Percentiles rank a stretch among this genome's conserved stretches.
Evolutionary conservation across 2,888 invertebrate genomes (phyloP).

Genomic region (Aleiodes testaceus): DNA sequence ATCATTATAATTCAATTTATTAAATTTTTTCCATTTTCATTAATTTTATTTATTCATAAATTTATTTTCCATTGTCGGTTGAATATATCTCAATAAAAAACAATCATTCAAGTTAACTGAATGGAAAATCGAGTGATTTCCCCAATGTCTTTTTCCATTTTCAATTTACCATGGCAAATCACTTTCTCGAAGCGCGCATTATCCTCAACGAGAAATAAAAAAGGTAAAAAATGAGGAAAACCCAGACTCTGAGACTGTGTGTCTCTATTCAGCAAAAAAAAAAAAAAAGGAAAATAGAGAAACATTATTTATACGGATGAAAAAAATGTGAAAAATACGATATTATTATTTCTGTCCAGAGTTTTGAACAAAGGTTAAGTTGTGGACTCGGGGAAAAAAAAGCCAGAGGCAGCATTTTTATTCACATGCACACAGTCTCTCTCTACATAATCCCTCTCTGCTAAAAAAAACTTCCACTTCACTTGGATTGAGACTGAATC

Average conservation of each 20-base stretch:
- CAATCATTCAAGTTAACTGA: constrained; percentile 48
- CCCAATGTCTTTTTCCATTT: constrained; percentile 49
- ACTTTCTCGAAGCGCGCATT: no score
- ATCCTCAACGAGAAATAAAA: no score
- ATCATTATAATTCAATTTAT: no score
- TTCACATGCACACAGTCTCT: constrained; percentile 7
- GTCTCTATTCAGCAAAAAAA: no score
- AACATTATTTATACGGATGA: no score
- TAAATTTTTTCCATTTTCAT: no score
- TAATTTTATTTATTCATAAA: no score
- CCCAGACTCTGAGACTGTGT: no score
- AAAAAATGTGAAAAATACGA: no score
- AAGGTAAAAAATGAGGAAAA: no score
- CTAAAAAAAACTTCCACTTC: neutral
- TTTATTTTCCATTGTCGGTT: neutral
- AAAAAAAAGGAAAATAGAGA: no score
- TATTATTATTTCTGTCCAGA: no score
- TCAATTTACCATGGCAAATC: constrained; percentile 28
- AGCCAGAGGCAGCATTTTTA: constrained; percentile 1
- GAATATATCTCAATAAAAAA: constrained; percentile 40
- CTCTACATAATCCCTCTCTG: neutral
- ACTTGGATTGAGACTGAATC: neutral
- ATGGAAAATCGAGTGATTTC: constrained; percentile 50
- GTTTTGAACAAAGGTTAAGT: constrained; percentile 2
- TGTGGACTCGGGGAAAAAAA: neutral